Conservation (phyloP, 2,113 vertebrate species). For the Mobula hypostoma region DNA sequence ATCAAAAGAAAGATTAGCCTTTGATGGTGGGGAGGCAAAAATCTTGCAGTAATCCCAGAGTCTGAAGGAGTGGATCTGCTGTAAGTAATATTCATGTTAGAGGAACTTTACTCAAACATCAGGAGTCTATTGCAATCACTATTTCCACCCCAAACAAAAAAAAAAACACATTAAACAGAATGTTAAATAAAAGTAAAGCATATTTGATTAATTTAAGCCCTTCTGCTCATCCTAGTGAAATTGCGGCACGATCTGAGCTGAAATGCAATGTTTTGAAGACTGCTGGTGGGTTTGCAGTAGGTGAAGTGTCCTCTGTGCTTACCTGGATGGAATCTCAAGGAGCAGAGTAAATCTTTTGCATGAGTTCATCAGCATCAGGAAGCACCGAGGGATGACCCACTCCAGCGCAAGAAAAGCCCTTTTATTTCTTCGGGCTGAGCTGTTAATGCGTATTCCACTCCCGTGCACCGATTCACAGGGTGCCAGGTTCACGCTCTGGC, state of each 20-base stretch:
- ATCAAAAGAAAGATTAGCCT: background rate
- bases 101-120: background rate
- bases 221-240: background rate
- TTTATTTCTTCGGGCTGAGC: background rate
- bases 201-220: background rate
- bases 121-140: background rate
- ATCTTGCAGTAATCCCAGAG: background rate
- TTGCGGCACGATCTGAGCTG: background rate
- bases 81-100: background rate
- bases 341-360: background rate
- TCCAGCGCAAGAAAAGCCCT: background rate
- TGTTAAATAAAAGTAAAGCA: slow-evolving; percentile 10
- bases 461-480: background rate
- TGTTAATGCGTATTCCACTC: background rate
- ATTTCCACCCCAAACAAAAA: background rate
- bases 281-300: background rate
- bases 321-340: background rate
- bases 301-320: background rate
- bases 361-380: background rate
- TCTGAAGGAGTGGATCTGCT: background rate
- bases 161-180: background rate
- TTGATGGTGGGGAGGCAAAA: background rate
- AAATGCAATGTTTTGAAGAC: background rate
- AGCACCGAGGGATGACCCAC: background rate
- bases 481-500: background rate